Percentiles rank a stretch among this genome's conserved stretches.
Conservation (phyloP, 2,113 vertebrate species). For the Vidua macroura region DNA sequence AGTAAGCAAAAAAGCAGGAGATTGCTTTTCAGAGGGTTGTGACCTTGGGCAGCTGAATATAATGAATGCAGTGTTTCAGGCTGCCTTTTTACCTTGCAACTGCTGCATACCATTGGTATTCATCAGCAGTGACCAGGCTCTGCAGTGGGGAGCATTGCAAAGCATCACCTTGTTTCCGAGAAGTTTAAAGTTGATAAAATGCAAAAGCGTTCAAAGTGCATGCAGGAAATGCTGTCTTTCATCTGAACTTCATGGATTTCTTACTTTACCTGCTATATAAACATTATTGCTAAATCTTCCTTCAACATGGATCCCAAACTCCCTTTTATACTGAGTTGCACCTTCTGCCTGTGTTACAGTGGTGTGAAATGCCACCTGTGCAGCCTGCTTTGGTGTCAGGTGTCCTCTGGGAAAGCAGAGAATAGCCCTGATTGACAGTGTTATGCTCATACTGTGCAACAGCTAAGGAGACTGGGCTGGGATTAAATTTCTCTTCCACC, state of each 20-base stretch:
- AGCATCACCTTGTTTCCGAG: background rate
- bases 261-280: background rate
- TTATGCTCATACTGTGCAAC: background rate
- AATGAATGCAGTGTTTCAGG: conserved; percentile 29
- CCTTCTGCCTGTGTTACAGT: background rate
- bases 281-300: background rate
- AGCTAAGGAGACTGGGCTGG: background rate
- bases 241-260: background rate
- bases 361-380: background rate
- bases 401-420: background rate
- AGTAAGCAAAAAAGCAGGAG: background rate
- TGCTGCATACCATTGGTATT: conserved; percentile 17
- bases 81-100: conserved; percentile 14
- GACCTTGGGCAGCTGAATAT: background rate
- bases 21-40: conserved; percentile 25
- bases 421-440: background rate
- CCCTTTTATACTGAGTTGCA: background rate
- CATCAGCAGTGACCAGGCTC: background rate
- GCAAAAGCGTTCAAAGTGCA: background rate
- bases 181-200: background rate
- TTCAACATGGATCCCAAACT: background rate
- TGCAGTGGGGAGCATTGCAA: background rate
- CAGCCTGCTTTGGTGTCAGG: background rate
- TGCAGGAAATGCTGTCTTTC: background rate
- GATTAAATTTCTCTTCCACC: background rate